Conservation (phyloP, 37 sponge, comb jelly and placozoan genomes). For the Beroe ovata region DNA sequence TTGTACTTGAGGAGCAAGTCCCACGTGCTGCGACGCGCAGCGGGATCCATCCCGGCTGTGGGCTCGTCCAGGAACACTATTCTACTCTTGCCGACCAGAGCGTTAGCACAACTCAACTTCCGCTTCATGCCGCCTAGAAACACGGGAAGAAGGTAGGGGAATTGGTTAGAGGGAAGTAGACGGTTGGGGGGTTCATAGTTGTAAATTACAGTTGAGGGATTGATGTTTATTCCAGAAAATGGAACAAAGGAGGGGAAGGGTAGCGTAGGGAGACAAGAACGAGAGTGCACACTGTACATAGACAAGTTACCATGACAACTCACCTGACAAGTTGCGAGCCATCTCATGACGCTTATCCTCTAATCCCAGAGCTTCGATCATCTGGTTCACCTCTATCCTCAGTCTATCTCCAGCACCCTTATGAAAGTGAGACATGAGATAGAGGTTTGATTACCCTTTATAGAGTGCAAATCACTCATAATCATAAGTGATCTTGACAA, state of each 20-base stretch:
- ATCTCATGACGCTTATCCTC: conserved; percentile 76
- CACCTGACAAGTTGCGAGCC: conserved; percentile 75
- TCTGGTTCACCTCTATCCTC: conserved; percentile 70
- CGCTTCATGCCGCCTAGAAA: conserved; percentile 91
- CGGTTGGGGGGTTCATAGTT: no score
- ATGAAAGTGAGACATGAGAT: no score
- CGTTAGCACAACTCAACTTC: conserved; percentile 79
- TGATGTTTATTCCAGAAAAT: no score
- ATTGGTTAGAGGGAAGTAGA: no score
- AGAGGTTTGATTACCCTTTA: no score
- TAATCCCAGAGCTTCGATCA: conserved; percentile 79
- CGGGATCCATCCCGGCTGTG: conserved; percentile 88
- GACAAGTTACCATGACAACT: no score
- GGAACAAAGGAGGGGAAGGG: no score
- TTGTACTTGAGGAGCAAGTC: conserved; percentile 89
- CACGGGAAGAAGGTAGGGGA: no score
- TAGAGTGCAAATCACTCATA: not conserved
- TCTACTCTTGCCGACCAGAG: conserved; percentile 80
- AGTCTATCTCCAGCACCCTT: not conserved
- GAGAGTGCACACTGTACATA: no score
- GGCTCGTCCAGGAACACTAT: conserved; percentile 95
- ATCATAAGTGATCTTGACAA: not conserved
- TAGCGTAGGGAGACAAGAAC: no score
- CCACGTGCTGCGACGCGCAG: conserved; percentile 93
- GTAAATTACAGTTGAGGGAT: no score